A percentile compares a stretch with the other conserved stretches of the same genome.
Evolutionary conservation across 2,888 invertebrate species (phyloP).

Genomic region (Alloplasta piceator): DNA sequence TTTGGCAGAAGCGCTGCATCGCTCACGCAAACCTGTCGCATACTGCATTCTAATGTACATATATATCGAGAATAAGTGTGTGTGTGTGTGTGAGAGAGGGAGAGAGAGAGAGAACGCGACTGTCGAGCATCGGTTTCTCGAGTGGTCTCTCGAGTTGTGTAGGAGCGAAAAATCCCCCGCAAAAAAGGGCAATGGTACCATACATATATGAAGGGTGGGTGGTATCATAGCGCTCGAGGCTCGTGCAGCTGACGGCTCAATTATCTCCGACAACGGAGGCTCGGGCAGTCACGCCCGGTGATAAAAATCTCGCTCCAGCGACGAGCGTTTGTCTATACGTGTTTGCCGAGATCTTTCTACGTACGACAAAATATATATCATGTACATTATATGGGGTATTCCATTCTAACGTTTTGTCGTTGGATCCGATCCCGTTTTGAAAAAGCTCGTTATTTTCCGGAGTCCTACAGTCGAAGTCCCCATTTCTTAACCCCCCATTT

Average conservation of each 20-base stretch:
- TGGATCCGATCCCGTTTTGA: no score
- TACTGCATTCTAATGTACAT: no score
- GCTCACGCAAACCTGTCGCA: no score
- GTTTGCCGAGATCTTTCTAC: slow-evolving; percentile 27
- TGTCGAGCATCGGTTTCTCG: neutral
- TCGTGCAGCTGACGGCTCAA: slow-evolving; percentile 83
- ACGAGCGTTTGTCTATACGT: slow-evolving; percentile 38
- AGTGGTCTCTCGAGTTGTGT: neutral
- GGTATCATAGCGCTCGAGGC: slow-evolving; percentile 77
- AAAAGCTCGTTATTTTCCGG: no score
- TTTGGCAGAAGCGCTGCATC: no score
- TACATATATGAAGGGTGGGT: slow-evolving; percentile 49
- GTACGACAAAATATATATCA: slow-evolving; percentile 19
- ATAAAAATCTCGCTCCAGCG: slow-evolving; percentile 64
- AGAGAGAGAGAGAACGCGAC: neutral
- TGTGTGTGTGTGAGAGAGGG: no score
- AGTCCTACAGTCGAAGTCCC: no score
- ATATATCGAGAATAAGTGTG: no score
- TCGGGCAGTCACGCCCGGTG: slow-evolving; percentile 79
- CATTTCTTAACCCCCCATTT: no score
- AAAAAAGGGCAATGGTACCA: slow-evolving; percentile 17
- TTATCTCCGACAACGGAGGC: slow-evolving; percentile 79
- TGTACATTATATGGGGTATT: neutral
- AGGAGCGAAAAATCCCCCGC: slow-evolving; percentile 18
- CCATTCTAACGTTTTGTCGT: no score